These are phyloP conservation scores for Bubo blakistoni DNA, from an alignment of 2,113 vertebrate species.

Conservation along the genomic window DNA sequence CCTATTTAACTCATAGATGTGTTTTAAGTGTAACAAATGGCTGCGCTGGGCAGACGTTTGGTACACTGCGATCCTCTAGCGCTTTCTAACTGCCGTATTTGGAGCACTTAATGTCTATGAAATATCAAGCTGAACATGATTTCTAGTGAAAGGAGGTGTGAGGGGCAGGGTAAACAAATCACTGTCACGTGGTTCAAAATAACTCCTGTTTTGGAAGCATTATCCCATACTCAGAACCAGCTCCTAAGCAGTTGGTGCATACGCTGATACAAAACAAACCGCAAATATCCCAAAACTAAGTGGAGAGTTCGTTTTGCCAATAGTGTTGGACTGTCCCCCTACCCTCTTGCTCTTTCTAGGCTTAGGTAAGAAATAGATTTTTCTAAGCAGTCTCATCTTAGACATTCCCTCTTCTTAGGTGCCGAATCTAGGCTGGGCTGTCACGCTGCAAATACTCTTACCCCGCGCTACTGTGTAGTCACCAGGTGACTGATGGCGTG, in stretches of 20 bases:
- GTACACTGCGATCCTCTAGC: neutral
- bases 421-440: neutral
- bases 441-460: neutral
- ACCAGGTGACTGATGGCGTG: neutral
- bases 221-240: neutral
- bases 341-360: neutral
- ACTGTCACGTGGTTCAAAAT: neutral
- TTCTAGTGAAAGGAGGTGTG: neutral
- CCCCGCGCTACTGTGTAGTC: neutral
- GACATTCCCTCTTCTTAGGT: neutral
- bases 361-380: neutral
- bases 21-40: neutral
- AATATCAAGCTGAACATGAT: neutral
- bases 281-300: neutral
- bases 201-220: neutral
- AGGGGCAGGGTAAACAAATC: neutral
- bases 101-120: conserved; percentile 62
- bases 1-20: conserved; percentile 20
- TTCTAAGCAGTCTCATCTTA: neutral
- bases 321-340: neutral
- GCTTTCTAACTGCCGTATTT: neutral
- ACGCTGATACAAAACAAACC: neutral
- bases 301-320: neutral
- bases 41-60: neutral
- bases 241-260: neutral